Conservation (phyloP, 2,797 vertebrate species). For the Mormyrus proboscirostris region DNA sequence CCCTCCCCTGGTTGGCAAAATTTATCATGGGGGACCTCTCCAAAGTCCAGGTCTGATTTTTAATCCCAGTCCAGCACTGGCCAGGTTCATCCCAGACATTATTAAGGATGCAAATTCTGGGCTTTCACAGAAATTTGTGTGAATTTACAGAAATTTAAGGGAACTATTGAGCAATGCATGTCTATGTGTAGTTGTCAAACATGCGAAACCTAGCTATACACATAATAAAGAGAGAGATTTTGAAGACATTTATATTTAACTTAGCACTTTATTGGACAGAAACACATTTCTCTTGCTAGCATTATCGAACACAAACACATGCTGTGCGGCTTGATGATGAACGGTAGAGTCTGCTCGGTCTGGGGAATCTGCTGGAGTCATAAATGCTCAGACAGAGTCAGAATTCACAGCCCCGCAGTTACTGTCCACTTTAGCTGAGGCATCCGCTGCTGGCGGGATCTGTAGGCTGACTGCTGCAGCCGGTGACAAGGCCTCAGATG, state of each 20-base stretch:
- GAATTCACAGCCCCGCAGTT: background rate
- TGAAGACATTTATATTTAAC: background rate
- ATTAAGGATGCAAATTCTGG: background rate
- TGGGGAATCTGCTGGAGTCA: background rate
- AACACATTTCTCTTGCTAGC: background rate
- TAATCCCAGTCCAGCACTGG: background rate
- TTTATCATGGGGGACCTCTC: background rate
- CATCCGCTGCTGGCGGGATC: background rate
- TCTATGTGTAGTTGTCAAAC: background rate
- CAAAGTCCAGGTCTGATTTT: background rate
- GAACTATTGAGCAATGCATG: background rate
- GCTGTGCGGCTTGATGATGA: background rate
- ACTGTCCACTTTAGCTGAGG: background rate
- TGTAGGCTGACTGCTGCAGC: background rate
- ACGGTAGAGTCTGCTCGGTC: background rate
- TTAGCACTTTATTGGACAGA: background rate
- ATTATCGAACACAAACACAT: background rate
- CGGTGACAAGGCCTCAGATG: background rate
- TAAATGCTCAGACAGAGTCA: background rate
- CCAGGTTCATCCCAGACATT: background rate
- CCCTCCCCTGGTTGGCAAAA: background rate
- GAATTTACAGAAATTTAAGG: background rate
- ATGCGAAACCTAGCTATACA: background rate
- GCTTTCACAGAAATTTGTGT: background rate
- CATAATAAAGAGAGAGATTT: background rate